Evolutionary conservation across 2,797 vertebrate species (phyloP).

Genomic region (Uromys caudimaculatus): DNA sequence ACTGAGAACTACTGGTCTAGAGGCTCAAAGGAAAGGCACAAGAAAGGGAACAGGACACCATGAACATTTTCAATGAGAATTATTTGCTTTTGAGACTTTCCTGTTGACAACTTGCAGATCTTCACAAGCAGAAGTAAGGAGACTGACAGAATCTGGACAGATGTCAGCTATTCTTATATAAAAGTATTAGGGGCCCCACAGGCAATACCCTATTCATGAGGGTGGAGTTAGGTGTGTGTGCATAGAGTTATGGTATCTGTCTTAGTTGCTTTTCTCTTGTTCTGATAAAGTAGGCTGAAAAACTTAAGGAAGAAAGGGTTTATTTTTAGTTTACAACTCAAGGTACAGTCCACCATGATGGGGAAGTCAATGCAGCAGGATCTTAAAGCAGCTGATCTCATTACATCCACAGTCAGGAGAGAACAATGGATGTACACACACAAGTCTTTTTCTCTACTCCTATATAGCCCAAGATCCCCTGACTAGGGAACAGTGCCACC

Average conservation of each 20-base stretch:
- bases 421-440: background rate
- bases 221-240: background rate
- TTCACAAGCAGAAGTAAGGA: background rate
- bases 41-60: background rate
- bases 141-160: background rate
- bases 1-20: background rate
- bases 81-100: slow-evolving; percentile 25
- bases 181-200: background rate
- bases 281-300: background rate
- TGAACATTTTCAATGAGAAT: slow-evolving; percentile 43
- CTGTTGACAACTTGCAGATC: slow-evolving; percentile 10
- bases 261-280: background rate
- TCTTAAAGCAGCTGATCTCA: background rate
- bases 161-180: background rate
- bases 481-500: background rate
- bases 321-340: background rate
- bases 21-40: background rate
- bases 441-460: background rate
- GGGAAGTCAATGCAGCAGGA: background rate
- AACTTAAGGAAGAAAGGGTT: background rate
- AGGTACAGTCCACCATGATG: background rate
- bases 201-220: background rate
- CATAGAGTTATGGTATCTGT: background rate
- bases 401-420: background rate
- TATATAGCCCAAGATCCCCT: background rate